Percentiles rank a stretch among this genome's conserved stretches.
Evolutionary conservation across 2,797 vertebrate species (phyloP).

Genomic region (Sebastes kiyomatsui): DNA sequence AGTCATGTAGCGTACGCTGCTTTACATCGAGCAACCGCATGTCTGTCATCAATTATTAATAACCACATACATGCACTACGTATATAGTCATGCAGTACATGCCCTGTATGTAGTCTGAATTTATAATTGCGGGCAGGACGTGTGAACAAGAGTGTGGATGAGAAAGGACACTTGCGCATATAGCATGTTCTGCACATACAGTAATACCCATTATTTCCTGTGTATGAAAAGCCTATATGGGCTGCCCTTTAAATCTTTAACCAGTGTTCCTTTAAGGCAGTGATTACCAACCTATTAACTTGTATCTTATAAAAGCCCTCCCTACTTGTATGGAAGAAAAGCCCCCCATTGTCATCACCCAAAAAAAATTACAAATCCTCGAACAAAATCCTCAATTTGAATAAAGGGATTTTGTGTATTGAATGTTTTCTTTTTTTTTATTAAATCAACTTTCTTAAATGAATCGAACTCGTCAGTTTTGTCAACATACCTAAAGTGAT

Average conservation of each 20-base stretch:
- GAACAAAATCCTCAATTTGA: no score
- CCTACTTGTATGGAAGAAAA: no score
- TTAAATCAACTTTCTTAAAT: no score
- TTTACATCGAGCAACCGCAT: constrained; percentile 3
- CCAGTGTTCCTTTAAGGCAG: constrained; percentile 13
- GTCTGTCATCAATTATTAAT: constrained; percentile 54
- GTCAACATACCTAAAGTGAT: no score
- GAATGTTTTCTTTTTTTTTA: no score
- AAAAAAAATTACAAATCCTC: no score
- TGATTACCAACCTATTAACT: neutral
- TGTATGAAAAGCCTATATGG: constrained; percentile 13
- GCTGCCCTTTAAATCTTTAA: constrained; percentile 62
- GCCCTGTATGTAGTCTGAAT: constrained; percentile 31
- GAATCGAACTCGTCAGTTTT: no score
- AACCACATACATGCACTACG: neutral
- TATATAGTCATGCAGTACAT: constrained; percentile 1
- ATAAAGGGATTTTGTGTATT: no score
- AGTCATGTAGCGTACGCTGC: neutral
- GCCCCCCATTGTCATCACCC: no score
- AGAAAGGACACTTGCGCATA: constrained; percentile 15
- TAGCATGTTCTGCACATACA: constrained; percentile 17
- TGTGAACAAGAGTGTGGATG: constrained; percentile 43
- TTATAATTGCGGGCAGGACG: constrained; percentile 36
- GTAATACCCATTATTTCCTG: neutral
- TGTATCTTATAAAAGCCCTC: no score